Base-by-base conservation (phyloP, 2,797 vertebrate genomes). In the Uromys caudimaculatus region DNA sequence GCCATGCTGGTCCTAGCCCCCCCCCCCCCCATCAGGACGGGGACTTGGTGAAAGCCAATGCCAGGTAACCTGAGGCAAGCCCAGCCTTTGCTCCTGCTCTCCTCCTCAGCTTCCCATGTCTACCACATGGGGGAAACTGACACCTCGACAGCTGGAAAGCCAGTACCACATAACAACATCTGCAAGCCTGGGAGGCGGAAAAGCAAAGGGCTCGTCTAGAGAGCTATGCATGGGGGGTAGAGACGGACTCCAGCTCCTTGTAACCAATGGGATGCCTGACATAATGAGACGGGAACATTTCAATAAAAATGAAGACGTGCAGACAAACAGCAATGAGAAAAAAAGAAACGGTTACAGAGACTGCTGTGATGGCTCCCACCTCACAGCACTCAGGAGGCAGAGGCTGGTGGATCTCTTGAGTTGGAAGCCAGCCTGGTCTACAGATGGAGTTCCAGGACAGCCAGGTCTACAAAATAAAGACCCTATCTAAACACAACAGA, bases 31-130 rank as follows among this genome's bases (percentile, higher is more conserved):
- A 7, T 44, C 71, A 67, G 79, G 44, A 81, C 76, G 56, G 90
- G 44, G 44, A 44, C 44, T 44, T 0, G 19, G 32, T 2, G 78
- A 73, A 32, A 38, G 71, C 76, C 44, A n/a, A 24, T 13, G 62
- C 47, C 77, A 47, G 90, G 90, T 79, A 92, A 96, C 64, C 58
- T 47, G 56, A 94, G 47, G 38, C 82, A 38, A 44, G n/a, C n/a
- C 23, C 14, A 21, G 88, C 77, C 76, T 76, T 35, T 35, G 16
- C 91, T 87, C 60, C 62, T 58, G 14, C 93, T 82, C 69, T 69
- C 77, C 75, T 62, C 76, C 79, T 29, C 50, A 27, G 95, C 76
- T 32, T 56, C 79, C 54, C 69, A 35, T 35, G 76, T 38, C 50
- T 54, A 4, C 95, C 79, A 56, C 12, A 27, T 58, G 41, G 84